These are phyloP conservation scores for Caenorhabditis macrosperma DNA, from an alignment of 2,888 invertebrate genomes.

Conservation along the genomic window DNA sequence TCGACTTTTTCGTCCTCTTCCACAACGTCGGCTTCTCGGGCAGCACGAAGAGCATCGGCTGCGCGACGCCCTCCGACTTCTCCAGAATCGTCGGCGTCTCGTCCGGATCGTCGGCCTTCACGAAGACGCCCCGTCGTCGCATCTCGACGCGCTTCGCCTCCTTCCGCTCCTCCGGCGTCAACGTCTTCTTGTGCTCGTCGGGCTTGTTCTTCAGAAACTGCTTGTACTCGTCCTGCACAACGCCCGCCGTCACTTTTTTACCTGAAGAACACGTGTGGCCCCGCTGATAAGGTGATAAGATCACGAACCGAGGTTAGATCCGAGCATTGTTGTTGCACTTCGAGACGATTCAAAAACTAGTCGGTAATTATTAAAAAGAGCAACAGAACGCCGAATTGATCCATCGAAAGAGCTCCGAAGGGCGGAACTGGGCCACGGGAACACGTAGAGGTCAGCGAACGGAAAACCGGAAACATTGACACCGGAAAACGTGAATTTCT, in stretches of 20 bases:
- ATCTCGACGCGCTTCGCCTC: conserved; percentile 51
- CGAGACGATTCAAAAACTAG: background rate
- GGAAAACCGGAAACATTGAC: too few species aligned
- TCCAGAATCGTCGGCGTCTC: conserved; percentile 59
- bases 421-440: too few species aligned
- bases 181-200: conserved; percentile 32
- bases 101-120: conserved; percentile 64
- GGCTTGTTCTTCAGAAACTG: conserved; percentile 57
- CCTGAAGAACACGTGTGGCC: too few species aligned
- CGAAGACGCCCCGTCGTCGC: conserved; percentile 57
- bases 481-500: too few species aligned
- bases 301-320: conserved; percentile 54
- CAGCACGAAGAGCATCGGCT: conserved; percentile 28
- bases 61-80: conserved; percentile 18
- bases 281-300: too few species aligned
- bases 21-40: conserved; percentile 40
- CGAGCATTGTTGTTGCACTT: conserved; percentile 53
- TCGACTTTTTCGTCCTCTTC: conserved; percentile 31
- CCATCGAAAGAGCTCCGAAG: too few species aligned
- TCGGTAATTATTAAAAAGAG: too few species aligned
- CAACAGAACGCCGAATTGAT: too few species aligned
- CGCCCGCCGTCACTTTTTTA: conserved; percentile 60
- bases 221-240: conserved; percentile 62
- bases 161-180: conserved; percentile 58
- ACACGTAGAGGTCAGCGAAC: too few species aligned